These are phyloP conservation scores for Dysidea cf. avara DNA, from an alignment of 37 sponge, comb jelly and placozoan species.

Conservation along the genomic window DNA sequence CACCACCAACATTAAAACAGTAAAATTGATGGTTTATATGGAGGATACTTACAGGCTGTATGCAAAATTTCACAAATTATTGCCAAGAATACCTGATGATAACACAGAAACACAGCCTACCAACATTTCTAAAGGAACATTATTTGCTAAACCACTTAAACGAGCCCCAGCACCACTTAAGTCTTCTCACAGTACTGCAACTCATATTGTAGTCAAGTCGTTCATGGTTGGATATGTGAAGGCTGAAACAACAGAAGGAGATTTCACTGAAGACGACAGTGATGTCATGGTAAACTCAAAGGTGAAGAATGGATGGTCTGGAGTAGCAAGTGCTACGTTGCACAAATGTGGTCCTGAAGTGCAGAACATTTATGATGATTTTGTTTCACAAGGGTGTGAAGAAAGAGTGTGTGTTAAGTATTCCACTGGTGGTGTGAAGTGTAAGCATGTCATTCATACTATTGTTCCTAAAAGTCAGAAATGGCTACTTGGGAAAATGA, in stretches of 20 bases:
- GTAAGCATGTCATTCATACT: constrained; percentile 46
- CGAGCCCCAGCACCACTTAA: too few relatives aligned
- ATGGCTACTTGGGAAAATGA: constrained; percentile 8
- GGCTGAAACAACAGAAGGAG: constrained; percentile 44
- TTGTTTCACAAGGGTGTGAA: constrained; percentile 6
- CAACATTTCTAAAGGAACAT: too few relatives aligned
- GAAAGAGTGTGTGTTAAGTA: constrained; percentile 41
- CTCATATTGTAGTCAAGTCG: too few relatives aligned
- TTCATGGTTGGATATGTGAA: constrained; percentile 7
- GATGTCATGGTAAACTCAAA: constrained; percentile 60
- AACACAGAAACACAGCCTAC: too few relatives aligned
- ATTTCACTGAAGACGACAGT: constrained; percentile 34
- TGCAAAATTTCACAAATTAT: too few relatives aligned
- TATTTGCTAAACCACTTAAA: too few relatives aligned
- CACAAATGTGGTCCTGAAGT: constrained; percentile 54
- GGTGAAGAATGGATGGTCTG: constrained; percentile 26
- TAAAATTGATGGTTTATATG: constrained; percentile 42
- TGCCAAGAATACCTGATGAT: too few relatives aligned
- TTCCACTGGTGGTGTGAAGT: constrained; percentile 46
- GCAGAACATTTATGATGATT: constrained; percentile 31
- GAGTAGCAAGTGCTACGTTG: constrained; percentile 50
- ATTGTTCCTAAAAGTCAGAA: constrained; percentile 4
- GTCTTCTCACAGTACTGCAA: too few relatives aligned
- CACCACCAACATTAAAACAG: neutral
- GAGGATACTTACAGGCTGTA: constrained; percentile 16